A percentile compares a stretch with the other conserved stretches of the same genome.
Evolutionary conservation across 1,140 invertebrate genomes (phyloP).

Genomic region (Phortica variegata): DNA sequence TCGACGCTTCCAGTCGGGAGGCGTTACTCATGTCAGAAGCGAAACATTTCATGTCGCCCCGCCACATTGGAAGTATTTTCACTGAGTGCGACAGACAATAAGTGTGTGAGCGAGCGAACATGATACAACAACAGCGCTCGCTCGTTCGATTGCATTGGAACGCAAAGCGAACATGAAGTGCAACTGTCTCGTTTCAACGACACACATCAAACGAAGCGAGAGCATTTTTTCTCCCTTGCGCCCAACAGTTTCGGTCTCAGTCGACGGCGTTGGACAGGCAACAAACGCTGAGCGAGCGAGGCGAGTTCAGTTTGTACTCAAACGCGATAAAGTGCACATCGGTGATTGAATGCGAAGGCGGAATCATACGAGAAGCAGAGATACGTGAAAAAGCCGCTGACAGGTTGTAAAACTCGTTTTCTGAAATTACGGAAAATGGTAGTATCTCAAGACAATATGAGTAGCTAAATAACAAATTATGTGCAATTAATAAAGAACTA

Average conservation of each 20-base stretch:
- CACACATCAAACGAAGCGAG: too few relatives aligned
- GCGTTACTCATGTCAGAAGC: conserved; percentile 39
- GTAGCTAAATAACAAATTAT: conserved; percentile 5
- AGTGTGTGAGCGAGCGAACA: conserved; percentile 11
- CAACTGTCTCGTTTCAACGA: too few relatives aligned
- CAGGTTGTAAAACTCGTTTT: conserved; percentile 46
- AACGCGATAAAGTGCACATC: conserved; percentile 50
- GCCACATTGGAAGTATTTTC: neutral
- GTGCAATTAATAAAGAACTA: neutral
- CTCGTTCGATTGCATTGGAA: conserved; percentile 1
- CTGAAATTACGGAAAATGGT: too few relatives aligned
- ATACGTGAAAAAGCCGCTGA: conserved; percentile 32
- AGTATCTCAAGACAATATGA: conserved; percentile 11
- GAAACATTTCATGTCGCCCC: conserved; percentile 36
- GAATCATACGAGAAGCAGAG: conserved; percentile 15
- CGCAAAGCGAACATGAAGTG: too few relatives aligned
- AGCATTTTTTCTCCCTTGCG: too few relatives aligned
- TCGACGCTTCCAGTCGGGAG: too few relatives aligned
- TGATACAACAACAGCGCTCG: too few relatives aligned
- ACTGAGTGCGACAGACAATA: too few relatives aligned
- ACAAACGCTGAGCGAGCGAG: too few relatives aligned
- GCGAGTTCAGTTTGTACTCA: conserved; percentile 46
- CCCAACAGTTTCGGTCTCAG: too few relatives aligned
- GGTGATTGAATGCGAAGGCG: conserved; percentile 11
- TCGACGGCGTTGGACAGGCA: too few relatives aligned